These are phyloP conservation scores for Crotophaga sulcirostris DNA, from an alignment of 2,113 vertebrate species.

Conservation along the genomic window DNA sequence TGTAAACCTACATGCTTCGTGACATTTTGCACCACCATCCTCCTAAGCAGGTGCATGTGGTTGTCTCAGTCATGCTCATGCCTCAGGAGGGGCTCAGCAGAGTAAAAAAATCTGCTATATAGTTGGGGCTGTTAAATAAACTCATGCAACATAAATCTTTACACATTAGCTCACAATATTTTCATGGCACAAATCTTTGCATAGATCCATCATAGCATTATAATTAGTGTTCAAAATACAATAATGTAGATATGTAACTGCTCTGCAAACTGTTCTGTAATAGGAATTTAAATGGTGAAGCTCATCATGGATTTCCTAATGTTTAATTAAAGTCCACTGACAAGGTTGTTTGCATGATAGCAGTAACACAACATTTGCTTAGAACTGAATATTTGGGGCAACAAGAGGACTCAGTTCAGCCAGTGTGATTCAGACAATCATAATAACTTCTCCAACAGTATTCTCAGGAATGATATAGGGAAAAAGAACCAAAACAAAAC, in stretches of 20 bases:
- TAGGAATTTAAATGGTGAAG: background rate
- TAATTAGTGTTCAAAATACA: background rate
- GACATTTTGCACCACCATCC: too few relatives aligned
- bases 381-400: background rate
- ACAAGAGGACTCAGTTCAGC: fast-evolving
- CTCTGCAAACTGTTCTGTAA: background rate
- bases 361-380: too few relatives aligned
- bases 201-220: background rate
- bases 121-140: too few relatives aligned
- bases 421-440: background rate
- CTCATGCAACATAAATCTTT: too few relatives aligned
- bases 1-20: too few relatives aligned
- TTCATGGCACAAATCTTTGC: background rate
- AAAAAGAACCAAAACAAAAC: too few relatives aligned
- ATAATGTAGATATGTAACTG: background rate
- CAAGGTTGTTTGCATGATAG: background rate
- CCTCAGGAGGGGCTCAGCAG: too few relatives aligned
- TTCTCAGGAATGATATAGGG: background rate
- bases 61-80: too few relatives aligned
- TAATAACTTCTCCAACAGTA: background rate
- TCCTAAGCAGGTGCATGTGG: too few relatives aligned
- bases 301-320: background rate
- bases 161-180: background rate
- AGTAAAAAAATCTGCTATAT: too few relatives aligned
- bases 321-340: background rate